These are phyloP conservation scores for Pectinophora gossypiella DNA, from an alignment of 1,140 invertebrate genomes.

Conservation along the genomic window DNA sequence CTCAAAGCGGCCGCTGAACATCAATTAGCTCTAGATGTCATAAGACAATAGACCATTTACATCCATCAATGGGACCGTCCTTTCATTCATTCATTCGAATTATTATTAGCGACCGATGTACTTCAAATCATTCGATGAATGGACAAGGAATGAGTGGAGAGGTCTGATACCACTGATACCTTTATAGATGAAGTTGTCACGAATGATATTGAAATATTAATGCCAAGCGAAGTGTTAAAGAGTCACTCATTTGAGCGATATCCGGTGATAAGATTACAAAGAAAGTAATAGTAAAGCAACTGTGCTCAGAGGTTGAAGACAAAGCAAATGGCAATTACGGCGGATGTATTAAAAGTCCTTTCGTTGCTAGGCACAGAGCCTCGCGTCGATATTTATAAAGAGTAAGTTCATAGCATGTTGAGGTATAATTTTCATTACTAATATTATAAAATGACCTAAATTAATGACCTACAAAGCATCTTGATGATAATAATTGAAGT, in stretches of 20 bases:
- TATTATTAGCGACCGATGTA: slow-evolving; percentile 37
- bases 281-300: too few species aligned
- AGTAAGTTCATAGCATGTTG: too few species aligned
- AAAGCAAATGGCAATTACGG: too few species aligned
- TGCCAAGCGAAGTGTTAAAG: not conserved
- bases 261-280: not conserved
- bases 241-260: not conserved
- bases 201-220: not conserved
- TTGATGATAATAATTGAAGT: too few species aligned
- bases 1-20: slow-evolving; percentile 31
- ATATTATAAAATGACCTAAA: too few species aligned
- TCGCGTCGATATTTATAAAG: too few species aligned
- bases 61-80: slow-evolving; percentile 44
- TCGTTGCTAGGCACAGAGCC: too few species aligned
- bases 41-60: slow-evolving; percentile 41
- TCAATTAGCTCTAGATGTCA: slow-evolving; percentile 42
- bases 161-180: not conserved
- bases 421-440: too few species aligned
- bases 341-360: too few species aligned
- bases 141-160: slow-evolving; percentile 11
- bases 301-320: too few species aligned
- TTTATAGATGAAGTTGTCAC: too few species aligned
- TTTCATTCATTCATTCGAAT: slow-evolving; percentile 37
- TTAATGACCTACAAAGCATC: too few species aligned
- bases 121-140: slow-evolving; percentile 18